These are phyloP conservation scores for Anoplolepis gracilipes DNA, from an alignment of 1,140 invertebrate species.

Conservation along the genomic window DNA sequence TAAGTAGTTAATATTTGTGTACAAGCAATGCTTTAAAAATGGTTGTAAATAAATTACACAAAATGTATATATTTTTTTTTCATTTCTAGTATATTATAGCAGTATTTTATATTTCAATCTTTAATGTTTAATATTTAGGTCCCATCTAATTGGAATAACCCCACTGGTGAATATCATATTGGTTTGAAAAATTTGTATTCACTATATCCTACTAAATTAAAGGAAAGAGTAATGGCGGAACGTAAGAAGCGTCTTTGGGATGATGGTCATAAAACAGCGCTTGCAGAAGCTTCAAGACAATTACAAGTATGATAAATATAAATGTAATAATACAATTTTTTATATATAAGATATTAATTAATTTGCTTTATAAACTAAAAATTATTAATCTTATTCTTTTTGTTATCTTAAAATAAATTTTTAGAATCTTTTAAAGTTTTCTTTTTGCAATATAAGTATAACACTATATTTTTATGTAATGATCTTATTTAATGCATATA, in stretches of 20 bases:
- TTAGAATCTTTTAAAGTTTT: neutral
- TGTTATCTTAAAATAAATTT: neutral
- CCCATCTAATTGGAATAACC: constrained; percentile 94
- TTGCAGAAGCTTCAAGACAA: constrained; percentile 92
- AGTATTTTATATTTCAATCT: neutral
- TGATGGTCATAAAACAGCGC: constrained; percentile 91
- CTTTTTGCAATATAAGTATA: constrained; percentile 4
- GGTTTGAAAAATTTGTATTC: constrained; percentile 95
- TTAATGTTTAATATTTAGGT: constrained; percentile 87
- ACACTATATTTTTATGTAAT: constrained; percentile 3
- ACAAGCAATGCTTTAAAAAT: too few relatives aligned
- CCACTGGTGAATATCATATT: constrained; percentile 92
- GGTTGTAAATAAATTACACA: neutral
- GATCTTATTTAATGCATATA: neutral
- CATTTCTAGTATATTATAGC: neutral
- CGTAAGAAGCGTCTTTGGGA: constrained; percentile 95
- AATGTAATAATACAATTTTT: constrained; percentile 9
- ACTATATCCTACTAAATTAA: constrained; percentile 94
- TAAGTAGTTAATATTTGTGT: too few relatives aligned
- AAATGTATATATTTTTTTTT: neutral
- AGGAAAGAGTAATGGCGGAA: constrained; percentile 94
- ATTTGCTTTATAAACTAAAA: neutral
- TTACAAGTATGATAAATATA: constrained; percentile 86
- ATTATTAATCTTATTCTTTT: neutral
- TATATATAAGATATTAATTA: constrained; percentile 7